Conservation (phyloP, 1,140 invertebrate genomes). For the Danaus melanippus region DNA sequence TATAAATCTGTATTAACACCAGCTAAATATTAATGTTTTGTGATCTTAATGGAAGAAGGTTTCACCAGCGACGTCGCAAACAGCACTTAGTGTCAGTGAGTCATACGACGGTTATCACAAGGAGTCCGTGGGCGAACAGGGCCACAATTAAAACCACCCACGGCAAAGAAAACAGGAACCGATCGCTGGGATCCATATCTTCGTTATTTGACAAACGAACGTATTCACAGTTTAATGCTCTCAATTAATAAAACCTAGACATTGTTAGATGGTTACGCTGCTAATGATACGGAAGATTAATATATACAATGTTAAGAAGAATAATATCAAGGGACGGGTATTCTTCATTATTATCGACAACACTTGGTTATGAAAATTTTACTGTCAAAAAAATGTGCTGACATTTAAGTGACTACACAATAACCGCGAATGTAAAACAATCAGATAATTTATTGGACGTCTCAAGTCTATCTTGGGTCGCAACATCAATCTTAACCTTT, state of each 20-base stretch:
- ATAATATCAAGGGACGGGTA: too few relatives aligned
- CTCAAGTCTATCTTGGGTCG: slow-evolving; percentile 8
- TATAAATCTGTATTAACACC: too few relatives aligned
- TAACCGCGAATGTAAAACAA: slow-evolving; percentile 11
- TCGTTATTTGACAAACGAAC: slow-evolving; percentile 15
- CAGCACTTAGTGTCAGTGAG: slow-evolving; percentile 19
- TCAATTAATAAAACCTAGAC: slow-evolving; percentile 4
- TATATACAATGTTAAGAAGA: too few relatives aligned
- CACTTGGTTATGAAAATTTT: not conserved
- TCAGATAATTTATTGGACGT: slow-evolving; percentile 11
- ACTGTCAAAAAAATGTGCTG: too few relatives aligned
- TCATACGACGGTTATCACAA: slow-evolving; percentile 26
- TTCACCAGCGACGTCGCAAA: slow-evolving; percentile 24
- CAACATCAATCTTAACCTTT: slow-evolving; percentile 16
- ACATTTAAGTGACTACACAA: not conserved
- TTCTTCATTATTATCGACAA: too few relatives aligned
- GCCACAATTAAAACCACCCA: slow-evolving; percentile 29
- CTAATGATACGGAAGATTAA: too few relatives aligned
- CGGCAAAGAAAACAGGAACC: slow-evolving; percentile 11
- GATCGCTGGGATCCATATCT: slow-evolving; percentile 18
- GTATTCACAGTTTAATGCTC: too few relatives aligned
- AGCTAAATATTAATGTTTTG: not conserved
- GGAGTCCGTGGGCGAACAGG: slow-evolving; percentile 30
- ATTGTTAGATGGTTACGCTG: slow-evolving; percentile 1
- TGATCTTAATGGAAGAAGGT: slow-evolving; percentile 16